A percentile compares a stretch with the other conserved stretches of the same genome.
Conservation (phyloP, 2,113 vertebrate species). For the Rutilus rutilus region DNA sequence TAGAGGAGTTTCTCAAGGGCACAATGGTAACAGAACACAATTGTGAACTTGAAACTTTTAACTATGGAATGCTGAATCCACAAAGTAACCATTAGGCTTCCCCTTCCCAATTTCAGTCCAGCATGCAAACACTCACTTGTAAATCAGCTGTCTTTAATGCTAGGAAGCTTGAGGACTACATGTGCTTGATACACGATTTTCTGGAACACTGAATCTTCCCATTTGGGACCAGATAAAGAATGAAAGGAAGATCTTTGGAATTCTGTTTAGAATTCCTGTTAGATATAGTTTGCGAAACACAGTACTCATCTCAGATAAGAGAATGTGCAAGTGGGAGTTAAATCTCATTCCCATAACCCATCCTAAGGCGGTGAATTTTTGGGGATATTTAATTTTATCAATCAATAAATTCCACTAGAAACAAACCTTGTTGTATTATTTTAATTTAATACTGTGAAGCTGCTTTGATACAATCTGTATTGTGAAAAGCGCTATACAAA, state of each 20-base stretch:
- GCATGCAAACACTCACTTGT: neutral
- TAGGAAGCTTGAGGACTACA: neutral
- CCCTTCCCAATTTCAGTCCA: neutral
- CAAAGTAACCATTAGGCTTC: neutral
- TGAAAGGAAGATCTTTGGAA: slow-evolving; percentile 33
- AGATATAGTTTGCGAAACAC: slow-evolving; percentile 25
- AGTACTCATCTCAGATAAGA: slow-evolving; percentile 17
- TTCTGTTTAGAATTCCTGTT: slow-evolving; percentile 32
- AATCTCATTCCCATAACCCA: slow-evolving; percentile 17
- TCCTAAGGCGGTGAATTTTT: too few relatives aligned
- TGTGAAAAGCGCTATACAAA: too few relatives aligned
- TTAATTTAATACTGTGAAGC: too few relatives aligned
- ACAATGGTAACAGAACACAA: neutral
- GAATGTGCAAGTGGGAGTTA: neutral
- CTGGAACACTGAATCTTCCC: slow-evolving; percentile 18
- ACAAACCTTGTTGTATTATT: too few relatives aligned
- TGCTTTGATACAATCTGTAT: too few relatives aligned
- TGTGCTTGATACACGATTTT: neutral
- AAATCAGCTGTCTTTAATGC: neutral
- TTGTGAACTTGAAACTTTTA: neutral
- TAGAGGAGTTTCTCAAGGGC: neutral
- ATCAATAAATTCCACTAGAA: too few relatives aligned
- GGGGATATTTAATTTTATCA: too few relatives aligned
- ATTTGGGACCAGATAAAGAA: slow-evolving; percentile 45
- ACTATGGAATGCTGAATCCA: neutral